phyloP scores from a whole-genome alignment of 2,888 invertebrate species.

The Glaucopsyche alexis region DNA sequence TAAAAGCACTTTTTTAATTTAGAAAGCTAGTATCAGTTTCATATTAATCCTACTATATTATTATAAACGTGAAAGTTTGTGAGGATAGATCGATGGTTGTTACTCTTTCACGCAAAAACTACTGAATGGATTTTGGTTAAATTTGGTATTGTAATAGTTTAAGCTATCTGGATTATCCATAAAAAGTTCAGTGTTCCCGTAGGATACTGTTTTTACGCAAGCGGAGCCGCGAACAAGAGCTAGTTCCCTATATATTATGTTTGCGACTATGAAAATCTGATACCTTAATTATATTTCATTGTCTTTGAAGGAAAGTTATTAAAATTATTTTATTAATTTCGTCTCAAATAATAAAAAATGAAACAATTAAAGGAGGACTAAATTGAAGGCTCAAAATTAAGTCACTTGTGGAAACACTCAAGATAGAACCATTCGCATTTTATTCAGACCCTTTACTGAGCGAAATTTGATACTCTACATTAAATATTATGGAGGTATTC shows the following conservation, averaged over 20 bases:
- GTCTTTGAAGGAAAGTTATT: background rate
- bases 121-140: too few species aligned
- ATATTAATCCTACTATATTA: too few species aligned
- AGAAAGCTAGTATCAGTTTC: background rate
- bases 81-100: too few species aligned
- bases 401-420: background rate
- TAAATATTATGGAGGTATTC: slow-evolving; percentile 9
- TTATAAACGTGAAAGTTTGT: too few species aligned
- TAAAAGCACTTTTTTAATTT: background rate
- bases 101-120: too few species aligned
- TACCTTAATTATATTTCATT: background rate
- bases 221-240: too few species aligned
- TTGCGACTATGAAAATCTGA: too few species aligned
- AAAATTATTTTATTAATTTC: background rate
- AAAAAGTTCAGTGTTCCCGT: too few species aligned
- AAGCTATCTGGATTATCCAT: too few species aligned
- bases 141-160: too few species aligned
- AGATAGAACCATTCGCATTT: background rate
- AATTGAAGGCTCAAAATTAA: slow-evolving; percentile 1
- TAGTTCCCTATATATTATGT: too few species aligned
- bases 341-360: background rate
- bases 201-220: too few species aligned
- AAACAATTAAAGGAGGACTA: background rate
- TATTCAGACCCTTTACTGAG: background rate
- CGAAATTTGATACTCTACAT: slow-evolving; percentile 21